Percentiles rank a stretch among this genome's conserved stretches.
Evolutionary conservation across 2,888 invertebrate species (phyloP).

Genomic region (Ennomos erosarius): DNA sequence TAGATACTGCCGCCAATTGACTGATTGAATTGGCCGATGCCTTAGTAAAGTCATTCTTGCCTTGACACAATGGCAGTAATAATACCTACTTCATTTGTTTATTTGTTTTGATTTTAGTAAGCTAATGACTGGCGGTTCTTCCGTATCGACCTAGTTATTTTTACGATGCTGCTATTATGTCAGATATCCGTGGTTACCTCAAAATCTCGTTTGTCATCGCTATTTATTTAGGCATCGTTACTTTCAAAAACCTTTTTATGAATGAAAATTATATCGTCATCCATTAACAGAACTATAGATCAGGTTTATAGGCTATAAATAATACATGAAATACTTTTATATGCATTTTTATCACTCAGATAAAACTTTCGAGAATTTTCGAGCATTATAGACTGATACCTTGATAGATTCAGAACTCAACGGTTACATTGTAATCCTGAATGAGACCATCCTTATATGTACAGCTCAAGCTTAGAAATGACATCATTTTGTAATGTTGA

Average conservation of each 20-base stretch:
- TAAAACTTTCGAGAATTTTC: neutral
- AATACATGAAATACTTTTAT: too few species aligned
- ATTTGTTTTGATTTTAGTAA: slow-evolving; percentile 49
- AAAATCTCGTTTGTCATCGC: too few species aligned
- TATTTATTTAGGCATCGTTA: too few species aligned
- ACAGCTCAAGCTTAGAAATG: slow-evolving; percentile 6
- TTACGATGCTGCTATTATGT: slow-evolving; percentile 11
- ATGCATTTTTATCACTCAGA: too few species aligned
- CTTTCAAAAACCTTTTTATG: too few species aligned
- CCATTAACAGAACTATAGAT: too few species aligned
- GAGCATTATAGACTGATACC: too few species aligned
- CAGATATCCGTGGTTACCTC: neutral
- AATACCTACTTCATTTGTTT: slow-evolving; percentile 52
- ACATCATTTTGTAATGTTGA: slow-evolving; percentile 16
- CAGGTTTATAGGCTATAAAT: too few species aligned
- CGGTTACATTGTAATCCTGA: slow-evolving; percentile 7
- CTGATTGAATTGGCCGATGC: slow-evolving; percentile 76
- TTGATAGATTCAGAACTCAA: neutral
- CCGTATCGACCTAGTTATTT: slow-evolving; percentile 14
- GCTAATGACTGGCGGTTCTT: slow-evolving; percentile 20
- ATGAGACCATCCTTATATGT: slow-evolving; percentile 20
- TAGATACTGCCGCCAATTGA: slow-evolving; percentile 59
- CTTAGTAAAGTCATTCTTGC: slow-evolving; percentile 69
- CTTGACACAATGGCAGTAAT: slow-evolving; percentile 62
- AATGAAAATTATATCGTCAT: too few species aligned